These are phyloP conservation scores for Hypothenemus hampei DNA, from an alignment of 1,140 invertebrate species.

Conservation along the genomic window DNA sequence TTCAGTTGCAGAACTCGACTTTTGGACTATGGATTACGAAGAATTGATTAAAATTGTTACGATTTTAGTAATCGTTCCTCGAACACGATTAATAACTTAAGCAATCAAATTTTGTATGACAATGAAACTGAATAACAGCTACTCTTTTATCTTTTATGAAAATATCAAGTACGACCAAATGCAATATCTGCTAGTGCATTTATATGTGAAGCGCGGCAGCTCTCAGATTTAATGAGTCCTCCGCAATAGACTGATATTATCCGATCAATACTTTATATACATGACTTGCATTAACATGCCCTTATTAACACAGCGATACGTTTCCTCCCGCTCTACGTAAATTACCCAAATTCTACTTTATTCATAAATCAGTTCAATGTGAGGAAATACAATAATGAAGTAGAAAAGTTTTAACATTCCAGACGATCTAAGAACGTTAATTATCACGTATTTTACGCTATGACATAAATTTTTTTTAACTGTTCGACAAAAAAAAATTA, in stretches of 20 bases:
- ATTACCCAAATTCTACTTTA: background rate
- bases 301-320: constrained; percentile 2
- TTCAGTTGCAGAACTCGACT: background rate
- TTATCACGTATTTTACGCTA: too few species aligned
- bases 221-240: background rate
- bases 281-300: constrained; percentile 17
- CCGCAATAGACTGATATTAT: background rate
- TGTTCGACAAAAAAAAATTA: too few species aligned
- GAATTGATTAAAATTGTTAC: constrained; percentile 9
- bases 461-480: too few species aligned
- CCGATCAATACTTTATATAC: constrained; percentile 14
- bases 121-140: too few species aligned
- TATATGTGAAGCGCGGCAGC: background rate
- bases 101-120: too few species aligned
- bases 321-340: constrained; percentile 6
- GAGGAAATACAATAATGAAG: background rate
- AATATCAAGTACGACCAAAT: too few species aligned
- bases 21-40: background rate
- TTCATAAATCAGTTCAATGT: constrained; percentile 3
- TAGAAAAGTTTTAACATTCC: constrained; percentile 5
- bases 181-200: background rate
- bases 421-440: too few species aligned
- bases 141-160: too few species aligned
- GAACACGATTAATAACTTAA: too few species aligned
- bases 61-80: too few species aligned